Percentiles rank a stretch among this genome's conserved stretches.
phyloP scores from a whole-genome alignment of 37 sponge, comb jelly and placozoan genomes.

The Petrosia ficiformis region DNA sequence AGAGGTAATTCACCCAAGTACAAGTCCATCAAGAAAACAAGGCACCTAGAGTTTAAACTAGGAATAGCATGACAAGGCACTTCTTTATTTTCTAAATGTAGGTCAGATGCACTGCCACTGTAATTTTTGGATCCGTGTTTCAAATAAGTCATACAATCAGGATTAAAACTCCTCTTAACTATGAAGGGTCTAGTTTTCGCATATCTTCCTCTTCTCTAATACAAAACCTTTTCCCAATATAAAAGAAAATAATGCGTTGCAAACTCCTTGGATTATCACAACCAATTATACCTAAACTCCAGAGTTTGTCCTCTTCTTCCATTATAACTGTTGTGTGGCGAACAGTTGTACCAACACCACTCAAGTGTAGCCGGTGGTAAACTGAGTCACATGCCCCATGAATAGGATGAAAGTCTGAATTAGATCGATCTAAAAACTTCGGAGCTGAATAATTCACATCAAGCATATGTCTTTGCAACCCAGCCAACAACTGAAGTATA shows the following conservation, averaged over 20 bases:
- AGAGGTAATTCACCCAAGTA: conserved; percentile 10
- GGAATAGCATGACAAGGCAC: too few relatives aligned
- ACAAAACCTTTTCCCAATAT: too few relatives aligned
- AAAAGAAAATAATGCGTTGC: too few relatives aligned
- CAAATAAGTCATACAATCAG: conserved; percentile 7
- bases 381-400: not conserved
- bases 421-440: not conserved
- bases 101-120: too few relatives aligned
- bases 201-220: too few relatives aligned
- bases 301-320: too few relatives aligned
- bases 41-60: conserved; percentile 11
- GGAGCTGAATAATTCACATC: not conserved
- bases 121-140: conserved; percentile 45
- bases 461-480: conserved; percentile 15
- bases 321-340: conserved; percentile 6
- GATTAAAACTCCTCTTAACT: too few relatives aligned
- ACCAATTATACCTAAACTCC: conserved; percentile 25
- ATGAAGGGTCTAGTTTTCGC: too few relatives aligned
- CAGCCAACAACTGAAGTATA: conserved; percentile 18
- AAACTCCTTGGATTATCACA: too few relatives aligned
- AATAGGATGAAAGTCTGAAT: not conserved
- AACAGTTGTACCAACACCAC: conserved; percentile 13
- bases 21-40: conserved; percentile 3
- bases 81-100: too few relatives aligned
- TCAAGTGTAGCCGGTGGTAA: conserved; percentile 3